These are phyloP conservation scores for Macrotus californicus DNA, from an alignment of 2,113 vertebrate genomes.

Conservation along the genomic window DNA sequence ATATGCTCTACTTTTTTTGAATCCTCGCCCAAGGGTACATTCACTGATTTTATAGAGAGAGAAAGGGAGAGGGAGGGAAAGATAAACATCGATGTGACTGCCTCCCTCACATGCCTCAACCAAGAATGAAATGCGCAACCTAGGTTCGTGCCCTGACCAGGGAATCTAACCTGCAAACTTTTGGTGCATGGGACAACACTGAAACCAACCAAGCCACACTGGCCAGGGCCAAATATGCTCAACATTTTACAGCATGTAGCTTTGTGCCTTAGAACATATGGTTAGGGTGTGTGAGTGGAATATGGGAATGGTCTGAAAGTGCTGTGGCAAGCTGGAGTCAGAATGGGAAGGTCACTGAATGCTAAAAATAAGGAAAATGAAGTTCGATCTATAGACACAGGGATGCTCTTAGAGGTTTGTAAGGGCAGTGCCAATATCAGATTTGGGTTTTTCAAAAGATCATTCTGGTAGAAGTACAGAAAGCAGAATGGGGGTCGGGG, in stretches of 20 bases:
- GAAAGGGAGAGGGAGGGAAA: too few relatives aligned
- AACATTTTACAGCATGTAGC: not conserved
- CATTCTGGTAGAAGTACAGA: not conserved
- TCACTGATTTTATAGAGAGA: too few relatives aligned
- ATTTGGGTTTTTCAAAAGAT: not conserved
- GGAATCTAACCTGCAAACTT: too few relatives aligned
- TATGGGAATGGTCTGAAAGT: not conserved
- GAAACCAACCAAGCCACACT: too few relatives aligned
- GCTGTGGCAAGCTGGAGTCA: not conserved
- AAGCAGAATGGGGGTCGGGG: not conserved
- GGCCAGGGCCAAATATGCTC: not conserved
- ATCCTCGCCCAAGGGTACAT: too few relatives aligned
- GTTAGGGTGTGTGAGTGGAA: not conserved
- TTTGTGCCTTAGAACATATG: not conserved
- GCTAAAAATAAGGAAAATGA: constrained; percentile 38
- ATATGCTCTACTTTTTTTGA: too few relatives aligned
- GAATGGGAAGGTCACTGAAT: not conserved
- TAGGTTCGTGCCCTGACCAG: too few relatives aligned
- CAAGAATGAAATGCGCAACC: too few relatives aligned
- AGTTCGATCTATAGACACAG: not conserved
- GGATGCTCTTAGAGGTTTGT: not conserved
- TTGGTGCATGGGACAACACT: too few relatives aligned
- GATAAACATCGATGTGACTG: too few relatives aligned
- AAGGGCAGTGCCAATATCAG: not conserved
- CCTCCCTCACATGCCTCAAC: too few relatives aligned